phyloP scores from a whole-genome alignment of 2,888 invertebrate species.

The Neoaliturus tenellus region DNA sequence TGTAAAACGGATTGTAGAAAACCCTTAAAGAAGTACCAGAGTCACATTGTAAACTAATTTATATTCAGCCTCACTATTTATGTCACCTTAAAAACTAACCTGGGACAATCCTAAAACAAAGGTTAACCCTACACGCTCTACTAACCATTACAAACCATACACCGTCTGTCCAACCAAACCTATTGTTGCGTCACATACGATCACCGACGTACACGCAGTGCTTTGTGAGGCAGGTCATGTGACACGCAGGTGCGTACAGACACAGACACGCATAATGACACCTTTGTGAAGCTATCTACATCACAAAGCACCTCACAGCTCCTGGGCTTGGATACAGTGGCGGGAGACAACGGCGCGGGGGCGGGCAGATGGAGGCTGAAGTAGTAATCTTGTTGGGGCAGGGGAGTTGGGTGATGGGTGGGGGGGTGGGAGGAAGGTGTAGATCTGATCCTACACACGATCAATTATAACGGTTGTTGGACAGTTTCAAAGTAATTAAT shows the following conservation, averaged over 20 bases:
- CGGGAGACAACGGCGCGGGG: not conserved
- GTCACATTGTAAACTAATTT: too few relatives aligned
- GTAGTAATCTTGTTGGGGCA: not conserved
- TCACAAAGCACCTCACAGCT: not conserved
- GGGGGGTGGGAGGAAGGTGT: too few relatives aligned
- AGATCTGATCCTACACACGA: too few relatives aligned
- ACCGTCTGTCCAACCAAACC: not conserved
- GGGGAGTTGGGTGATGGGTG: too few relatives aligned
- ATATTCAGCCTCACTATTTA: too few relatives aligned
- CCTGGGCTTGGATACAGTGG: not conserved
- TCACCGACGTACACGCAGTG: not conserved
- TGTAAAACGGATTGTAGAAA: too few relatives aligned
- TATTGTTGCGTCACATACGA: not conserved
- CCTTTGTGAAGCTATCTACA: not conserved
- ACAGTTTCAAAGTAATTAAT: too few relatives aligned
- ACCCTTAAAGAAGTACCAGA: too few relatives aligned
- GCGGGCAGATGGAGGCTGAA: not conserved
- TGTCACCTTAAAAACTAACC: too few relatives aligned
- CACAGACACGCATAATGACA: slow-evolving; percentile 30
- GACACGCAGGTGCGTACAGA: not conserved
- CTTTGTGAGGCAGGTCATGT: not conserved
- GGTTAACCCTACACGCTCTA: too few relatives aligned
- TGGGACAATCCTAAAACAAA: too few relatives aligned
- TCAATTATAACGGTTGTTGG: too few relatives aligned
- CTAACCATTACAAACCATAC: not conserved